These are phyloP conservation scores for Brachionus paranguensis DNA, from an alignment of 1,140 invertebrate species.

Conservation along the genomic window DNA sequence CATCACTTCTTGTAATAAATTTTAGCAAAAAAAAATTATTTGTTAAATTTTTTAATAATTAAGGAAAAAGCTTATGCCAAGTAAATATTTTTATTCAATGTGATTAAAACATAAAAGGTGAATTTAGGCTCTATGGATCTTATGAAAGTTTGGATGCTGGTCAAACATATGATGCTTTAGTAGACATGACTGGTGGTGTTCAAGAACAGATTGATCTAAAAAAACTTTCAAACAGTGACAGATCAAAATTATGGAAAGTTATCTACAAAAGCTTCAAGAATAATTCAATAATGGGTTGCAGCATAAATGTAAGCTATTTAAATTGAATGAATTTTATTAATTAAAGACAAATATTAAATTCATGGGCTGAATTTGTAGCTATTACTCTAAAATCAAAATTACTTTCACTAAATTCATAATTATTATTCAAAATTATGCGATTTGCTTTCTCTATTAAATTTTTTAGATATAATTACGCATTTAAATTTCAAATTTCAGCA, in stretches of 20 bases:
- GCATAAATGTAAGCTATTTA: constrained; percentile 13
- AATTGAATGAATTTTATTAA: not conserved
- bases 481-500: no score
- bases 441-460: no score
- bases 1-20: constrained; percentile 72
- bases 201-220: constrained; percentile 53
- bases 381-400: no score
- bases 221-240: not conserved
- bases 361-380: no score
- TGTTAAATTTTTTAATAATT: not conserved
- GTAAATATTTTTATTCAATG: constrained; percentile 49
- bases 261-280: not conserved
- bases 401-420: no score
- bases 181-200: constrained; percentile 50
- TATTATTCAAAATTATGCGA: no score
- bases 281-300: constrained; percentile 22
- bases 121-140: constrained; percentile 45
- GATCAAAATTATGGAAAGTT: constrained; percentile 57
- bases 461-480: no score
- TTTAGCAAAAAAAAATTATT: constrained; percentile 45
- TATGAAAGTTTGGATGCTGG: constrained; percentile 50
- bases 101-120: constrained; percentile 48
- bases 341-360: no score
- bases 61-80: constrained; percentile 66
- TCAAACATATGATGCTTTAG: constrained; percentile 50